phyloP scores from a whole-genome alignment of 2,888 invertebrate species.

The Mythimna loreyi region DNA sequence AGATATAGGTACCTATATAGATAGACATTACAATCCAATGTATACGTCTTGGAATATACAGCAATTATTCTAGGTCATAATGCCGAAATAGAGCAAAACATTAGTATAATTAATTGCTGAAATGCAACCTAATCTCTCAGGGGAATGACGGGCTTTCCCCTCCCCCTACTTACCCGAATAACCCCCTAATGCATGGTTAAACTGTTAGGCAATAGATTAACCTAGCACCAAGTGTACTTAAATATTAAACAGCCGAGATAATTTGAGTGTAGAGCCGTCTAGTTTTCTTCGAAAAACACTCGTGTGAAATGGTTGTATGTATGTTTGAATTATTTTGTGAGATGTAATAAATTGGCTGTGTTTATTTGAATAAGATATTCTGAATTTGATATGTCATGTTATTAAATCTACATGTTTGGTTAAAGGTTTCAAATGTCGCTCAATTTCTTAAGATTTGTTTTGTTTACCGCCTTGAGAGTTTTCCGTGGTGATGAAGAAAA shows the following conservation, averaged over 20 bases:
- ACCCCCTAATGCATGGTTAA: slow-evolving; percentile 53
- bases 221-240: slow-evolving; percentile 38
- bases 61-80: slow-evolving; percentile 31
- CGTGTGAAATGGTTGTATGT: slow-evolving; percentile 8
- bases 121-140: slow-evolving; percentile 56
- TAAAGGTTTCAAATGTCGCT: neutral
- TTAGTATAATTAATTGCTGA: slow-evolving; percentile 55
- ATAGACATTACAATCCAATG: neutral
- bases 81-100: slow-evolving; percentile 49
- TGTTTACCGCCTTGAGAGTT: no score
- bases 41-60: neutral
- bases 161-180: slow-evolving; percentile 29
- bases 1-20: neutral
- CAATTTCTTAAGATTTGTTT: neutral
- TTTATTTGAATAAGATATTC: slow-evolving; percentile 31
- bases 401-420: neutral
- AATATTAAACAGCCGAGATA: slow-evolving; percentile 53
- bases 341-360: slow-evolving; percentile 4
- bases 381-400: slow-evolving; percentile 2
- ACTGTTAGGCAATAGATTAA: slow-evolving; percentile 49
- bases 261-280: slow-evolving; percentile 40
- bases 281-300: slow-evolving; percentile 39
- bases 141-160: slow-evolving; percentile 39
- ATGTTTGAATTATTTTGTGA: slow-evolving; percentile 30
- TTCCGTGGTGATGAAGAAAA: no score